A percentile compares a stretch with the other conserved stretches of the same genome.
Evolutionary conservation across 1,140 invertebrate genomes (phyloP).

Genomic region (Streblospio benedicti): DNA sequence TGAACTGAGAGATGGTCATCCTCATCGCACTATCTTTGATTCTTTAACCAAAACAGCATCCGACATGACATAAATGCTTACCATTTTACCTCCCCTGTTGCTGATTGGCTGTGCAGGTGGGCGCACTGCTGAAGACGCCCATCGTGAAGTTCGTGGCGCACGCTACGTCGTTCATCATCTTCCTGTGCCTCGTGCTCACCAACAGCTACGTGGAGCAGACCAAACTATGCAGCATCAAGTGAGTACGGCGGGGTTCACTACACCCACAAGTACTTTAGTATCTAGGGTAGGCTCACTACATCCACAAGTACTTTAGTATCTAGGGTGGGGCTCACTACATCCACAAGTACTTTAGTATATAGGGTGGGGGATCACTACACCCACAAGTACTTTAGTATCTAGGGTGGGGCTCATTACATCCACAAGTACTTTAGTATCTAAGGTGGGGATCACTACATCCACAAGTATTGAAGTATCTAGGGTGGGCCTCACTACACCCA

Average conservation of each 20-base stretch:
- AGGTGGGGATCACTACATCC: no score
- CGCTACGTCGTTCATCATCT: slow-evolving; percentile 55
- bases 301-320: no score
- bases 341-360: no score
- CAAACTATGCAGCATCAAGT: not conserved
- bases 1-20: no score
- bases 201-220: slow-evolving; percentile 12
- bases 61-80: no score
- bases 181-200: slow-evolving; percentile 54
- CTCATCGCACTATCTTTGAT: not conserved
- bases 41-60: not conserved
- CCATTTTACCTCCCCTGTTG: no score
- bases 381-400: not conserved
- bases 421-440: no score
- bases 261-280: not conserved
- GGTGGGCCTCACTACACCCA: not conserved
- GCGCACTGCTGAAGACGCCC: slow-evolving; percentile 33
- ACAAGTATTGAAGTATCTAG: no score
- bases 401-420: not conserved
- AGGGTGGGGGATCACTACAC: not conserved
- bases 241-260: not conserved
- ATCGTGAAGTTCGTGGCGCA: slow-evolving; percentile 46
- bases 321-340: no score
- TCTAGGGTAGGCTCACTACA: not conserved
- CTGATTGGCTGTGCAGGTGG: no score